Evolutionary conservation across 2,888 invertebrate species (phyloP), one percentile per base, ranked within the genome.

Genomic region (Metacarcinus magister): DNA sequence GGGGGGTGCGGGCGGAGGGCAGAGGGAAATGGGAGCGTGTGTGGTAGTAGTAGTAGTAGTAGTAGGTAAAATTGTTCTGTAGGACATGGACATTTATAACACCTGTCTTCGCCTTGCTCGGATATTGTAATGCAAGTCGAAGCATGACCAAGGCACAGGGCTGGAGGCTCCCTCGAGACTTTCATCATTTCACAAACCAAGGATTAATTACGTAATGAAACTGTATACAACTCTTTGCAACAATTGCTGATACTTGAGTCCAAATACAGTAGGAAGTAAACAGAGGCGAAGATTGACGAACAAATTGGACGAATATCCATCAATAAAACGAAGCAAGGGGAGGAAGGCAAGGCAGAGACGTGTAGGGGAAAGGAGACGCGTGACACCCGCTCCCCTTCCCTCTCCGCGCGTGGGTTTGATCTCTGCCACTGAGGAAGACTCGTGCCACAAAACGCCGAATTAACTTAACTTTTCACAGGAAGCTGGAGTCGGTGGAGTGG

Each of bases 381-480:
- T 87, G 87, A 10, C 48, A 44, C 94, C 5, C 39, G 28, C 28
- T 93, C 39, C 48, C 93, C 19, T 43, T 60, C 60, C 48, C 13
- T 46, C 23, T 23, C 75, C 32, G 60, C 39, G 95, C 89, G 48
- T n/a, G 28, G 95, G 95, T 90, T 87, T 95, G 95, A 95, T 94
- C 95, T 95, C 60, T 93, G 95, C 48, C 95, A 91, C 95, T 48
- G 89, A 93, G 90, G 93, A 28, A 54, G 90, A 90, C 95, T 95
- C 95, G 95, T 93, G 95, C 95, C 95, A 90, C 93, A 95, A 93
- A 93, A 93, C 95, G 90, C 90, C 94, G 46, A 93, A 95, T 94
- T 95, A 95, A 93, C 90, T 95, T 90, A 95, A 90, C 95, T 95
- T 95, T 95, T 95, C 95, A 93, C 95, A 95, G 95, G 95, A 95